Conservation (phyloP, 2,113 vertebrate species). For the Gobiocypris rarus region DNA sequence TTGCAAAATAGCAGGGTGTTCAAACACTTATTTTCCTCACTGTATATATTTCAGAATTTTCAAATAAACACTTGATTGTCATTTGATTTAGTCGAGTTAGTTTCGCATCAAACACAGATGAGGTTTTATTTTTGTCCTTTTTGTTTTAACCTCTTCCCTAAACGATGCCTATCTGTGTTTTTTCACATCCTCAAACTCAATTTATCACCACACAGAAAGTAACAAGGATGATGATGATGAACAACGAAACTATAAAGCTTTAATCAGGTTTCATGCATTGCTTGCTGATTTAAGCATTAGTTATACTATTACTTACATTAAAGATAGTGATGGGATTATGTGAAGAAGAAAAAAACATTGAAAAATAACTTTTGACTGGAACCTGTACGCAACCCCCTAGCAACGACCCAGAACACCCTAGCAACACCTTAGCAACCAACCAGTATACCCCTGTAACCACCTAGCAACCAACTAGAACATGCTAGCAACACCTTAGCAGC, state of each 20-base stretch:
- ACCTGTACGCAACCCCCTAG: too few relatives aligned
- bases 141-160: conserved; percentile 35
- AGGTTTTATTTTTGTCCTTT: conserved; percentile 40
- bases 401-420: too few relatives aligned
- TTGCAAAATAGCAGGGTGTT: too few relatives aligned
- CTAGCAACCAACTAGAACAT: not conserved
- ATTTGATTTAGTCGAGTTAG: too few relatives aligned
- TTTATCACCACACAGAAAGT: conserved; percentile 72
- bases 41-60: too few relatives aligned
- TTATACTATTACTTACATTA: not conserved
- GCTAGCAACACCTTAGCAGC: not conserved
- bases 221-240: not conserved
- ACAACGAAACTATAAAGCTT: not conserved
- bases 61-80: too few relatives aligned
- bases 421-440: too few relatives aligned
- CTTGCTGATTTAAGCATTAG: not conserved
- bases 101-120: not conserved
- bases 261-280: not conserved
- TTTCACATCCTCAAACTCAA: conserved; percentile 74
- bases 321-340: not conserved
- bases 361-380: too few relatives aligned
- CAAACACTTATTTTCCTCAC: too few relatives aligned
- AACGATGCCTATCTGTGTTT: conserved; percentile 61
- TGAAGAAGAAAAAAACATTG: too few relatives aligned
- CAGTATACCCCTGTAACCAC: not conserved